Conservation (phyloP, 2,888 invertebrate species). For the Nematopogon swammerdamellus region DNA sequence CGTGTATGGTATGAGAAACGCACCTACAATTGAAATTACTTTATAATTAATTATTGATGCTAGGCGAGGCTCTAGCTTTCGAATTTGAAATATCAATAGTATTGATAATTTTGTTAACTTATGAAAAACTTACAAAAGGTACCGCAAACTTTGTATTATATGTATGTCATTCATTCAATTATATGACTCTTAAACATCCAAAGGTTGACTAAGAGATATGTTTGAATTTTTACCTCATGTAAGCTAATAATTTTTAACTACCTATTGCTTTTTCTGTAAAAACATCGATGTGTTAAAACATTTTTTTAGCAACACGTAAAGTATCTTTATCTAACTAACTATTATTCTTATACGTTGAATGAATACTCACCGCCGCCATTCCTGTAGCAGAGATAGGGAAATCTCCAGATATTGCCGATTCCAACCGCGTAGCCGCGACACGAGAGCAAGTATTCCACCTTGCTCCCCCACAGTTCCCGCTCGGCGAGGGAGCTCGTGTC, state of each 20-base stretch:
- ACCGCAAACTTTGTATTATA: no score
- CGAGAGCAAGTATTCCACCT: constrained; percentile 75
- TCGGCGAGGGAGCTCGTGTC: constrained; percentile 23
- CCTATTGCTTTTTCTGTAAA: no score
- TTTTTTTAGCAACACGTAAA: no score
- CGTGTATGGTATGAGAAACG: constrained; percentile 84
- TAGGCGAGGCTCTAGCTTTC: no score
- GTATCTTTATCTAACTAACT: neutral
- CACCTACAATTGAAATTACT: constrained; percentile 72
- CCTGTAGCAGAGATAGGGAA: constrained; percentile 82
- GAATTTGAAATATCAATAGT: no score
- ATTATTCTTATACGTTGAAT: neutral
- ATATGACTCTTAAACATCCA: constrained; percentile 2
- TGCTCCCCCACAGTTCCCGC: constrained; percentile 69
- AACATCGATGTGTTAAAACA: no score
- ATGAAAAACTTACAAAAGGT: no score
- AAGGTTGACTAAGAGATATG: no score
- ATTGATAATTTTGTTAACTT: no score
- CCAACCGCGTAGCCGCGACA: constrained; percentile 84
- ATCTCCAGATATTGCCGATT: constrained; percentile 83
- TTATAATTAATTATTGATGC: no score
- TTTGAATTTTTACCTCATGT: no score
- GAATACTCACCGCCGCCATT: constrained; percentile 73
- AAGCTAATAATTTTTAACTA: no score
- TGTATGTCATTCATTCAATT: neutral